Evolutionary conservation across 2,888 invertebrate species (phyloP), one percentile per base, ranked within the genome.

Genomic region (Candidula unifasciata): DNA sequence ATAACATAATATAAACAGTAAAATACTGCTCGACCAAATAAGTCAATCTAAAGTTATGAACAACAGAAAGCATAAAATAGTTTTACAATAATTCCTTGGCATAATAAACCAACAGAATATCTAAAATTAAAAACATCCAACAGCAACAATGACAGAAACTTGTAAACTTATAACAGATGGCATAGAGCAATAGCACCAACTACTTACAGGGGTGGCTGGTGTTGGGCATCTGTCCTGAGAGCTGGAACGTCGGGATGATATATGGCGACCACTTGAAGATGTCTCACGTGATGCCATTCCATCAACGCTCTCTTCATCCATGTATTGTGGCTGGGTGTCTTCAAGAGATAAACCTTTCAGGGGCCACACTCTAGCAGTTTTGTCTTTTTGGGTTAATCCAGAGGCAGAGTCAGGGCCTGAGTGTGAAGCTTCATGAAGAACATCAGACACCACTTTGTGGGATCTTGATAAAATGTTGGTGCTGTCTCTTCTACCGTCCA

Each of bases 401-500:
- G 71, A 35, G 27, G 80, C 13, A 52, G 78, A 35, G 66, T 44
- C 77, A 68, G 73, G 54, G 60, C 71, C n/a, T 74, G 57, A n/a
- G 44, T 57, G 60, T 44, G 57, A 71, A 73, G 78, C 27, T 60
- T 86, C 68, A 79, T 78, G 81, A 89, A 89, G 37, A 84, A 85
- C 71, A 86, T 80, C 33, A 64, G 83, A 37, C 64, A 73, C 24
- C 27, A 78, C 78, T 73, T 81, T 8, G 77, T 37, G 33, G n/a
- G 69, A 35, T 69, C 64, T 83, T 18, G 33, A 30, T 37, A 35
- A 24, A 33, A 8, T 80, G 24, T 81, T 73, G 54, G 79, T 77
- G 57, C 82, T 79, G 81, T 86, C 85, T 79, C n/a, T 80, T 18
- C 37, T 68, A 27, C 37, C 74, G n/a, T 68, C 54, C 24, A 54